Conservation (phyloP, 2,113 vertebrate genomes). For the Myiozetetes cayanensis region DNA sequence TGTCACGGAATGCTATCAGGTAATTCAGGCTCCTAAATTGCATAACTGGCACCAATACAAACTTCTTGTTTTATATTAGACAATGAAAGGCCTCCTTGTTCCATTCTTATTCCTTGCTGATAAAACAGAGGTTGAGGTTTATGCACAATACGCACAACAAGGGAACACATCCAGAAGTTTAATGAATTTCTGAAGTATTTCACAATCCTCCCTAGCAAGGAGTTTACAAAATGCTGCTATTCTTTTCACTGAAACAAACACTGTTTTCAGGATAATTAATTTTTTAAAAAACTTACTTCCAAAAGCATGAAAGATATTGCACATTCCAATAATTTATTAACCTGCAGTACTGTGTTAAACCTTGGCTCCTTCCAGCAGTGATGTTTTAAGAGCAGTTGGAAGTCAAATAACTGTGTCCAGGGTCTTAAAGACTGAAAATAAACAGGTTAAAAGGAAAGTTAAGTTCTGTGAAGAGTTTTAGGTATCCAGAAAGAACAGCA, state of each 20-base stretch:
- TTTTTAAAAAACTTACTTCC: background rate
- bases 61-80: background rate
- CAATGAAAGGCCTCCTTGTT: background rate
- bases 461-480: background rate
- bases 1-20: background rate
- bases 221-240: background rate
- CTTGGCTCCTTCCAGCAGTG: background rate
- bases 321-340: constrained; percentile 36
- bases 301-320: background rate
- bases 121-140: background rate
- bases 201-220: background rate
- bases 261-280: background rate
- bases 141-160: background rate
- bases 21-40: background rate
- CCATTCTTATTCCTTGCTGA: background rate
- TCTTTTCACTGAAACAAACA: constrained; percentile 5
- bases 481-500: background rate
- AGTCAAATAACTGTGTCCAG: background rate
- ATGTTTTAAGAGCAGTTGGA: constrained; percentile 18
- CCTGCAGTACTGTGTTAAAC: background rate
- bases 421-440: background rate
- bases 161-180: background rate
- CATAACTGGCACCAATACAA: background rate
- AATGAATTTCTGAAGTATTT: background rate
- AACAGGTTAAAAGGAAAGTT: constrained; percentile 10